These are phyloP conservation scores for Cichladusa arquata DNA, from an alignment of 2,113 vertebrate genomes.

Conservation along the genomic window DNA sequence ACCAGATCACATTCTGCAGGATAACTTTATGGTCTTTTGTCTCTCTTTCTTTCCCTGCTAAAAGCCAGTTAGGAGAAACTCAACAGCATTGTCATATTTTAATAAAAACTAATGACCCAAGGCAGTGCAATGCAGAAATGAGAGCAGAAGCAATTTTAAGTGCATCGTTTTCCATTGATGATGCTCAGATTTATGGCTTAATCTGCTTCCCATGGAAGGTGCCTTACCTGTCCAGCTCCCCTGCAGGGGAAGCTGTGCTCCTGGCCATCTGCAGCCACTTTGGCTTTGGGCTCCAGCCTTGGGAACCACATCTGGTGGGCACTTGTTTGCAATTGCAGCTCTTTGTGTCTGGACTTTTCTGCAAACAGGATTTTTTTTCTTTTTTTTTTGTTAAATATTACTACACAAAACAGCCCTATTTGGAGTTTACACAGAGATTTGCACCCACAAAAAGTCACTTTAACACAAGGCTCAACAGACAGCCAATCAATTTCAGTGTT, in stretches of 20 bases:
- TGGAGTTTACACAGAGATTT: neutral
- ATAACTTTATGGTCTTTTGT: neutral
- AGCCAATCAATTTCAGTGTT: neutral
- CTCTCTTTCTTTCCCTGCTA: neutral
- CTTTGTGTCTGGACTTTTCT: neutral
- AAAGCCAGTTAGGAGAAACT: neutral
- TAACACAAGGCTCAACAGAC: neutral
- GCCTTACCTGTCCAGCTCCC: neutral
- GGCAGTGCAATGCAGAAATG: neutral
- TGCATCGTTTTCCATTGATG: constrained; percentile 6
- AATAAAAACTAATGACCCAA: constrained; percentile 51
- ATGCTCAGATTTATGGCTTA: neutral
- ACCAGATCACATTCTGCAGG: neutral
- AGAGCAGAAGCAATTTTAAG: neutral
- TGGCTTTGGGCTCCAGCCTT: neutral
- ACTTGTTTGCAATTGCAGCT: neutral
- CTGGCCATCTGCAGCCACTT: neutral
- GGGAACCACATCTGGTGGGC: neutral
- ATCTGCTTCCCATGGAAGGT: neutral
- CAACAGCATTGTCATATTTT: constrained; percentile 3
- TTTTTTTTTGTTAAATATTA: neutral
- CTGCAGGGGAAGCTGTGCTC: neutral
- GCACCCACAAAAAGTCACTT: neutral
- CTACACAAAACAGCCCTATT: neutral
- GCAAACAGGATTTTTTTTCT: too few relatives aligned